Base-by-base conservation (phyloP, 1,140 invertebrate genomes). In the Ceratoteleas bidentatus region DNA sequence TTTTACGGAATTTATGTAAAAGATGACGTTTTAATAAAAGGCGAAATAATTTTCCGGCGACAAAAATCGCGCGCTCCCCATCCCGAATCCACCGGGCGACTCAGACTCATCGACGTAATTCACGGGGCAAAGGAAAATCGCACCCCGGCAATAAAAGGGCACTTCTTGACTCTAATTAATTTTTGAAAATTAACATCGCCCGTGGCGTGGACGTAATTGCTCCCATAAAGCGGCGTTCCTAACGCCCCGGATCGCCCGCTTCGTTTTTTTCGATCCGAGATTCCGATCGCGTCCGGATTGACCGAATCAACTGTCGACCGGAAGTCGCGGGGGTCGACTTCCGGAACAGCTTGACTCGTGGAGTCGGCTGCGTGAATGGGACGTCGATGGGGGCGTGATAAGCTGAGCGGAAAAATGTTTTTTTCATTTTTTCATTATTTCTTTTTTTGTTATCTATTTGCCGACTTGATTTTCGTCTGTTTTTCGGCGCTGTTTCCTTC, bases 161-260 rank as follows among this genome's bases (percentile, higher is more conserved):
- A 65, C 58, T 81, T 70, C 9, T 50, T 62, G 56, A 32, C 84
- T 84, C 84, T 88, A 88, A 89, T 89, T 90, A 89, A 89, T 89
- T 89, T 87, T 83, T 58, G 82, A 85, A 87, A 88, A 88, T 88
- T 86, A 89, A 69, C 57, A 57, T 64, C 62, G 15, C 43, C 47
- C 62, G 24, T 11, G 34, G 49, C 68, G 10, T 36, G 62, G 14
- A 52, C 64, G 73, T 80, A 80, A 80, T 80, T 80, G 77, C 14
- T 15, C 13, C 7, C 62, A 40, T 40, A 40, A 40, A 40, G 7
- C 36, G 36, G 10, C 36, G 7, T 6, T 11, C 36, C 7, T 2
- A 40, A 40, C 36, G 36, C 36, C 36, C 10, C 36, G 7, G 10
- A 40, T 40, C 9, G 5, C 34, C 34, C 34, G 5, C 34, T 9